These are phyloP conservation scores for Zaprionus vittiger DNA, from an alignment of 1,140 invertebrate species.

Conservation along the genomic window DNA sequence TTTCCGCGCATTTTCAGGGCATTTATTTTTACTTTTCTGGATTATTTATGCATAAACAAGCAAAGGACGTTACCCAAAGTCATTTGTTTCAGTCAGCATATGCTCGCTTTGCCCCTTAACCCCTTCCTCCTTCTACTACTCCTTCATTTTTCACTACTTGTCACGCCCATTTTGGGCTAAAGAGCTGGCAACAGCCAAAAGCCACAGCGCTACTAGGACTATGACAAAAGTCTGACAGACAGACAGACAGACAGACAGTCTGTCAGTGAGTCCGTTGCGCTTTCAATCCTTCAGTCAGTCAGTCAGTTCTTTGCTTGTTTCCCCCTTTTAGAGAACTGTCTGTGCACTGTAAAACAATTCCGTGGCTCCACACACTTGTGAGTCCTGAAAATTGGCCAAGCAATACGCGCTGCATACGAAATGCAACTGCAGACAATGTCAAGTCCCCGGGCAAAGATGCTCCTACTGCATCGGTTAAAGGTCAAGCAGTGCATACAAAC, in stretches of 20 bases:
- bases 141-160: not conserved
- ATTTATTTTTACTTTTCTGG: slow-evolving; percentile 72
- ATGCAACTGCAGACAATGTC: slow-evolving; percentile 8
- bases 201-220: slow-evolving; percentile 56
- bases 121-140: not conserved
- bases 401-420: not conserved
- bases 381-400: slow-evolving; percentile 39
- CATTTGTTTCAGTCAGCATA: slow-evolving; percentile 76
- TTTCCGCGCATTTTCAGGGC: slow-evolving; percentile 69
- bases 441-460: not conserved
- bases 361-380: slow-evolving; percentile 29
- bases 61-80: slow-evolving; percentile 74
- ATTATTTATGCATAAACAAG: slow-evolving; percentile 67
- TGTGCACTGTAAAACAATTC: slow-evolving; percentile 45
- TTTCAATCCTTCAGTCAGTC: slow-evolving; percentile 37
- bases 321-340: slow-evolving; percentile 5
- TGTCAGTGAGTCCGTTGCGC: slow-evolving; percentile 43
- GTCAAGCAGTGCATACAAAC: not conserved
- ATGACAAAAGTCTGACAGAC: slow-evolving; percentile 5
- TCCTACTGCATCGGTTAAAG: not conserved
- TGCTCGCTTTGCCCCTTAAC: slow-evolving; percentile 1
- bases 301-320: slow-evolving; percentile 35
- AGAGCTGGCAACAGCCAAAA: slow-evolving; percentile 15
- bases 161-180: slow-evolving; percentile 22
- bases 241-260: slow-evolving; percentile 32